These are phyloP conservation scores for Neolamprologus toae DNA, from an alignment of 2,113 vertebrate species.

Conservation along the genomic window DNA sequence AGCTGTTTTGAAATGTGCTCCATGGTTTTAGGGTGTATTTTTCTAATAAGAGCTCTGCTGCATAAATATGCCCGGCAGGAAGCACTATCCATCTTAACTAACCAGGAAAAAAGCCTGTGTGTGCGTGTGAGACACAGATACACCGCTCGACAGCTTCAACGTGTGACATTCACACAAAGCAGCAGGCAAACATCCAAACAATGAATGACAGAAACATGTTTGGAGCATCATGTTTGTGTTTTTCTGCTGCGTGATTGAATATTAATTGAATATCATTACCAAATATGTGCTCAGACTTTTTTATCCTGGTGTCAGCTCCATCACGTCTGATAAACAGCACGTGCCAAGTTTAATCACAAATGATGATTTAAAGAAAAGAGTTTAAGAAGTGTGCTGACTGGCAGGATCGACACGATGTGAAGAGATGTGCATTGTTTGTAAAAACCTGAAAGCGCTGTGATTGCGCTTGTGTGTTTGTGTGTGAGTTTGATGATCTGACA, in stretches of 20 bases:
- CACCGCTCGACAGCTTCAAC: neutral
- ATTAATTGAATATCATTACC: neutral
- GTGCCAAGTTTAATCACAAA: neutral
- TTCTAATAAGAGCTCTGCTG: neutral
- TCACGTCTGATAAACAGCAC: neutral
- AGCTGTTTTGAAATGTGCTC: neutral
- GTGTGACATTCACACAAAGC: neutral
- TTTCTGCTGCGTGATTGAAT: neutral
- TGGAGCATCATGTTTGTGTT: neutral
- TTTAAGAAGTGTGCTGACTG: neutral
- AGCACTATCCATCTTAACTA: neutral
- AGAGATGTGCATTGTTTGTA: neutral
- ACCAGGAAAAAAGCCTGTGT: neutral
- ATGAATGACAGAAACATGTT: neutral
- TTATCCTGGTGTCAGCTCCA: neutral
- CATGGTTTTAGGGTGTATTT: neutral
- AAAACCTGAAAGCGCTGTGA: neutral
- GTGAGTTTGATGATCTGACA: neutral
- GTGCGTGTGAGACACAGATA: neutral
- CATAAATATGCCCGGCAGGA: neutral
- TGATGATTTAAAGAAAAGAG: neutral
- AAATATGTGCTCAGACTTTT: neutral
- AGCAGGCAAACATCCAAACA: neutral
- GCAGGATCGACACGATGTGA: neutral
- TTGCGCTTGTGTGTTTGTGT: neutral